These are phyloP conservation scores for Paguma larvata DNA, from an alignment of 2,797 vertebrate genomes.

Conservation along the genomic window DNA sequence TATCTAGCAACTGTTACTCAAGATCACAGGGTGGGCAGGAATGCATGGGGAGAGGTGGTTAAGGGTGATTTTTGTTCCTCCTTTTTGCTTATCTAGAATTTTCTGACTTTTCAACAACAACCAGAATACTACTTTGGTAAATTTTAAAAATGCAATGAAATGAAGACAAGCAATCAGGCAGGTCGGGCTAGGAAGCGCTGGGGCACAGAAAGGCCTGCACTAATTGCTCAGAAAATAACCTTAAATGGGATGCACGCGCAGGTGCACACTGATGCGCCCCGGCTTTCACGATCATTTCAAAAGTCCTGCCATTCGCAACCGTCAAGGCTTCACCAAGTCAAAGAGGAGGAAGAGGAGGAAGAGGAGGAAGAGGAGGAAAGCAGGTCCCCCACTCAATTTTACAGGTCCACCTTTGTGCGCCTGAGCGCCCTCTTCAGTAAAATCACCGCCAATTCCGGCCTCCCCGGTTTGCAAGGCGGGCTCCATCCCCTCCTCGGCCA, in stretches of 20 bases:
- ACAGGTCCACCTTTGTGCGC: neutral
- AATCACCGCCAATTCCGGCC: neutral
- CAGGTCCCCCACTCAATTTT: no score
- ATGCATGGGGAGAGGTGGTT: neutral
- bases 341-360: neutral
- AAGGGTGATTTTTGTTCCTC: neutral
- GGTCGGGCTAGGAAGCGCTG: neutral
- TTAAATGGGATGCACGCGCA: neutral
- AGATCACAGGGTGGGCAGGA: neutral
- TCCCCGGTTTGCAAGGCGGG: neutral
- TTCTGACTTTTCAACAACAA: constrained; percentile 8
- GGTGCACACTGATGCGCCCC: accelerated
- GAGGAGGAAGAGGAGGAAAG: no score
- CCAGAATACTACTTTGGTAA: neutral
- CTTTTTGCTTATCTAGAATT: neutral
- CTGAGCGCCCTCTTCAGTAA: neutral
- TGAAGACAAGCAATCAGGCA: neutral
- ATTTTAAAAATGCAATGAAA: neutral
- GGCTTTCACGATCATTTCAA: neutral
- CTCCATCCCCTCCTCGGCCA: neutral
- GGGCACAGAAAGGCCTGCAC: neutral
- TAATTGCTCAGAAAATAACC: neutral
- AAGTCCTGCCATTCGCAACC: neutral
- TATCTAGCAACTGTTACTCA: neutral
- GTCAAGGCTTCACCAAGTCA: neutral